Evolutionary conservation across 1,140 invertebrate species (phyloP).

Genomic region (Heliconius hermathena): DNA sequence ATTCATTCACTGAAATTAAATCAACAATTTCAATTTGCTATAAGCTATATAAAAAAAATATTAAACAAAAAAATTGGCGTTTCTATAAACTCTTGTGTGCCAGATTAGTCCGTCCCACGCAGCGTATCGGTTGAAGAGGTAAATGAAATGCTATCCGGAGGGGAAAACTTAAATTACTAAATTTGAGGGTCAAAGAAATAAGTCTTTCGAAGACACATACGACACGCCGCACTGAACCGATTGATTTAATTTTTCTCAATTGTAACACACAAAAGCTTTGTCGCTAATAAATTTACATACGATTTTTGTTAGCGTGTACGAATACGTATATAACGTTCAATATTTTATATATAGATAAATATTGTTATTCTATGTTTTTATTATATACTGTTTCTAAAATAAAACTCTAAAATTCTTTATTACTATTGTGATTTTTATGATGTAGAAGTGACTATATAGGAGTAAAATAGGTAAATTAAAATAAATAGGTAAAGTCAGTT

Average conservation of each 20-base stretch:
- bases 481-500: too few species aligned
- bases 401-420: too few species aligned
- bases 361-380: too few species aligned
- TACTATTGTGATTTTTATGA: too few species aligned
- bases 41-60: too few species aligned
- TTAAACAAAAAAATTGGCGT: not conserved
- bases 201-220: slow-evolving; percentile 71
- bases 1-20: too few species aligned
- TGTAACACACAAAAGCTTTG: not conserved
- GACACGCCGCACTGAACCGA: slow-evolving; percentile 62
- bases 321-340: not conserved
- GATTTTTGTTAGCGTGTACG: not conserved
- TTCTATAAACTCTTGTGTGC: slow-evolving; percentile 55
- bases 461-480: too few species aligned
- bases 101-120: slow-evolving; percentile 80
- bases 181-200: slow-evolving; percentile 81
- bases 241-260: slow-evolving; percentile 64
- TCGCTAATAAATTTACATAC: slow-evolving; percentile 14
- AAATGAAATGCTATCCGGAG: slow-evolving; percentile 82
- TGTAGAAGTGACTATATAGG: too few species aligned
- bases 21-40: too few species aligned
- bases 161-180: slow-evolving; percentile 82
- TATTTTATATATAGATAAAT: too few species aligned
- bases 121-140: slow-evolving; percentile 81
- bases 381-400: too few species aligned